These are phyloP conservation scores for Clarias platycephalus DNA, from an alignment of 2,797 vertebrate species.

Conservation along the genomic window DNA sequence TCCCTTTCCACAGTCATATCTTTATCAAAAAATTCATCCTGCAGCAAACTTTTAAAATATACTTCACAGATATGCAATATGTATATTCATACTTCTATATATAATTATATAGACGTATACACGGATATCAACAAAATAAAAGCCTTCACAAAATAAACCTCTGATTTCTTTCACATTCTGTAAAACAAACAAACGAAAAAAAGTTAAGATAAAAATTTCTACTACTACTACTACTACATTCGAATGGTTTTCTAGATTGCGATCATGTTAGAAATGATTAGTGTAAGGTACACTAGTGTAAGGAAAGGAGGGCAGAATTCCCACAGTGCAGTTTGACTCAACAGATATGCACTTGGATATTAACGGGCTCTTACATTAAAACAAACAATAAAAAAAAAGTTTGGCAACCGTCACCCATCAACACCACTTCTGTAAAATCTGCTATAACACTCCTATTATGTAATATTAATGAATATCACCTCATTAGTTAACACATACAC, in stretches of 20 bases:
- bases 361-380: constrained; percentile 65
- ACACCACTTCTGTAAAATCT: neutral
- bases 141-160: constrained; percentile 78
- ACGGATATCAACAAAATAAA: constrained; percentile 74
- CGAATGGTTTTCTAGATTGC: neutral
- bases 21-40: constrained; percentile 64
- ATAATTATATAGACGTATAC: constrained; percentile 35
- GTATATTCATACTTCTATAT: constrained; percentile 49
- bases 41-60: constrained; percentile 69
- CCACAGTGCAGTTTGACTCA: constrained; percentile 50
- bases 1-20: constrained; percentile 48
- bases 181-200: constrained; percentile 71
- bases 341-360: constrained; percentile 53
- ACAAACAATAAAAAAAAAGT: constrained; percentile 67
- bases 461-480: neutral
- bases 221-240: constrained; percentile 22
- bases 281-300: constrained; percentile 27
- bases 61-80: constrained; percentile 68
- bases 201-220: constrained; percentile 63
- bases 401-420: constrained; percentile 53
- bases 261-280: constrained; percentile 44
- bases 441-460: neutral
- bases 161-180: constrained; percentile 73
- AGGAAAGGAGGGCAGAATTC: constrained; percentile 55
- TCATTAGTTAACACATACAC: neutral